Conservation (phyloP, 1,140 invertebrate genomes). For the Megalonaias nervosa region DNA sequence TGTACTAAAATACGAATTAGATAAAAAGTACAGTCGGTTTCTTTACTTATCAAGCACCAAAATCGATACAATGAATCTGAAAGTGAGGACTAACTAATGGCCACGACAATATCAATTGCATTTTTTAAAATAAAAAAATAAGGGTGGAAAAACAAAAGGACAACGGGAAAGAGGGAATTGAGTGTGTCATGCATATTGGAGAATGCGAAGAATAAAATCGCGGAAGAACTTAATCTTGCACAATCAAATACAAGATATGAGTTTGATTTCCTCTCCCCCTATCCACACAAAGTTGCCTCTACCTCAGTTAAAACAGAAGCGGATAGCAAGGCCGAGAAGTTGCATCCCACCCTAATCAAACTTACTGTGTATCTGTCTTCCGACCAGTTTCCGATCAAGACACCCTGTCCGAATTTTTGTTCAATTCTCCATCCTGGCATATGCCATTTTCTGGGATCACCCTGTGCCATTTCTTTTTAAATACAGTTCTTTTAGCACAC, state of each 20-base stretch:
- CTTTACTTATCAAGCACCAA: too few species aligned
- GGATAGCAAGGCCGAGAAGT: background rate
- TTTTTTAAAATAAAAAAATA: too few species aligned
- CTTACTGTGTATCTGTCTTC: conserved; percentile 63
- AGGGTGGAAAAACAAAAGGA: too few species aligned
- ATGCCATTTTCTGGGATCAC: conserved; percentile 57
- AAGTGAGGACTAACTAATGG: too few species aligned
- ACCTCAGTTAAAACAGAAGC: background rate
- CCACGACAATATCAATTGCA: too few species aligned
- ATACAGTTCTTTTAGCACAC: background rate
- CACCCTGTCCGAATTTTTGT: conserved; percentile 59
- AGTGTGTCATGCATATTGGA: background rate
- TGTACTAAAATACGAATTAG: too few species aligned
- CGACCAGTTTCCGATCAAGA: conserved; percentile 67
- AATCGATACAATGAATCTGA: too few species aligned
- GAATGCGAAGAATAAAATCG: background rate
- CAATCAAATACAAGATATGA: background rate
- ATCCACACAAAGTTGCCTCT: background rate
- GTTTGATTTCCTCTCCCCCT: too few species aligned
- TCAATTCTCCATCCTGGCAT: conserved; percentile 68
- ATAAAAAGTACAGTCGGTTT: too few species aligned
- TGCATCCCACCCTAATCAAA: background rate
- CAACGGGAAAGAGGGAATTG: background rate
- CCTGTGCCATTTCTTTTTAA: conserved; percentile 44
- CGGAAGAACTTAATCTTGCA: background rate